Conservation (phyloP, 2,888 invertebrate species). For the Lycophotia porphyrea region DNA sequence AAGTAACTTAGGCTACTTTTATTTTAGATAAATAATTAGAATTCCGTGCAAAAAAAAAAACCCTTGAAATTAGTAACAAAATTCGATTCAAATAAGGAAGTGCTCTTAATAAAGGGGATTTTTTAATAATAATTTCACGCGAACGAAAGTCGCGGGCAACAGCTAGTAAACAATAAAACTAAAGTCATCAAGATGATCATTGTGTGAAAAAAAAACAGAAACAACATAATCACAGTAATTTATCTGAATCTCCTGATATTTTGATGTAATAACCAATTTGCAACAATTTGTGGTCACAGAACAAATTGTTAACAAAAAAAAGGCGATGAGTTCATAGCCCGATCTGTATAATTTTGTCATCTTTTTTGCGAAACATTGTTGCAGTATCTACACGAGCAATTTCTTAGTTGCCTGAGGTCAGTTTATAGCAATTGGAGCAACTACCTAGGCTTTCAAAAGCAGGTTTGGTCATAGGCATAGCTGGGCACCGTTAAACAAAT, state of each 20-base stretch:
- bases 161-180: conserved; percentile 32
- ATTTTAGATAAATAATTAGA: too few species aligned
- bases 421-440: background rate
- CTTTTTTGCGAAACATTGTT: conserved; percentile 8
- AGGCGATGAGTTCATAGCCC: conserved; percentile 63
- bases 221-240: conserved; percentile 33
- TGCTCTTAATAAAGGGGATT: too few species aligned
- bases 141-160: too few species aligned
- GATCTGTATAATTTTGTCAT: conserved; percentile 52
- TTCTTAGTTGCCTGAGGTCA: background rate
- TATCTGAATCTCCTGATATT: conserved; percentile 20
- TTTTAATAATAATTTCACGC: too few species aligned
- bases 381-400: background rate
- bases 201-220: conserved; percentile 8
- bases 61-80: too few species aligned
- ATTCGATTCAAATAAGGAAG: too few species aligned
- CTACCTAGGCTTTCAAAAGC: background rate
- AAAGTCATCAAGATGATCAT: conserved; percentile 6
- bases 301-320: conserved; percentile 59
- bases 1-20: too few species aligned
- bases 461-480: background rate
- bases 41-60: too few species aligned
- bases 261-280: conserved; percentile 57
- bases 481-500: too few species aligned
- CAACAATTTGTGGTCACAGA: conserved; percentile 50